Percentiles rank a stretch among this genome's conserved stretches.
phyloP scores from a whole-genome alignment of 2,113 vertebrate genomes.

The Toxostoma redivivum region DNA sequence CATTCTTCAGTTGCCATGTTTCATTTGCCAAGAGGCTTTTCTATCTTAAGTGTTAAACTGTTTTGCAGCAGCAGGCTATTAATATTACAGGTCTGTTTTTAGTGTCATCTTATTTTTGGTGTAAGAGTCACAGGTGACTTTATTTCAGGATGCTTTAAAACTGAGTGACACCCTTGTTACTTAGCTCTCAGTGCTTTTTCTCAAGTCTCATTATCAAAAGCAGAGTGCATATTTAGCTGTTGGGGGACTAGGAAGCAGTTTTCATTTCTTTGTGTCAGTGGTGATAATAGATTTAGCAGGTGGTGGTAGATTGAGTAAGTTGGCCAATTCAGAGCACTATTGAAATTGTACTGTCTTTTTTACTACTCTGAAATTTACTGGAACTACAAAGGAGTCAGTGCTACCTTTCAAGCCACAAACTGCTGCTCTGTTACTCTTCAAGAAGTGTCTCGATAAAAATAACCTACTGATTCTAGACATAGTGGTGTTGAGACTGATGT shows the following conservation, averaged over 20 bases:
- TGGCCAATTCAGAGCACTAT: background rate
- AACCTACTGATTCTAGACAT: background rate
- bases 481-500: background rate
- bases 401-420: background rate
- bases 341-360: background rate
- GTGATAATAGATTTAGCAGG: background rate
- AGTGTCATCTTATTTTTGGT: background rate
- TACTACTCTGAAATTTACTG: background rate
- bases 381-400: background rate
- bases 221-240: background rate
- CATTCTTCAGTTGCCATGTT: background rate
- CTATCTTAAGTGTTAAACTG: background rate
- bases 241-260: background rate
- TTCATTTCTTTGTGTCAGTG: background rate
- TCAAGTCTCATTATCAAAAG: background rate
- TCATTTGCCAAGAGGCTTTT: background rate
- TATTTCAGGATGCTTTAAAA: background rate
- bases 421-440: background rate
- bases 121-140: background rate
- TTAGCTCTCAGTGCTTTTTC: background rate
- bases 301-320: background rate
- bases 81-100: constrained; percentile 3
- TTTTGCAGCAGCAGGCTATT: background rate
- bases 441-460: background rate
- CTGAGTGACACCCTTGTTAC: background rate